These are phyloP conservation scores for Melanogrammus aeglefinus DNA, from an alignment of 2,797 vertebrate species.

Conservation along the genomic window DNA sequence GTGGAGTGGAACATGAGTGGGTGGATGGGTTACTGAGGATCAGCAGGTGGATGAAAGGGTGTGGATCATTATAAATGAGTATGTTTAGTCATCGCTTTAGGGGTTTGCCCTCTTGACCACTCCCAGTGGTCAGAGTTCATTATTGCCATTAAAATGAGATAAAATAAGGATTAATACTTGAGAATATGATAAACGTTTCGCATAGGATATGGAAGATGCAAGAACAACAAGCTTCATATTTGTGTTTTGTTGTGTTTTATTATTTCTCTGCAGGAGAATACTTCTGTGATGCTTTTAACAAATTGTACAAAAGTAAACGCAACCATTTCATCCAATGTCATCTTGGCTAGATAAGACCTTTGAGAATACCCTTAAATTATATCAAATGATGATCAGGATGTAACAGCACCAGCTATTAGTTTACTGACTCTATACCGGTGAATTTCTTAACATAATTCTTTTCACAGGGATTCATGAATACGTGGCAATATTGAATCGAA, in stretches of 20 bases:
- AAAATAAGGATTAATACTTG: background rate
- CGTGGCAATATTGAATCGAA: background rate
- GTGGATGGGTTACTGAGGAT: too few relatives aligned
- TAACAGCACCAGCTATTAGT: background rate
- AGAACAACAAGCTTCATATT: background rate
- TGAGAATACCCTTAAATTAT: background rate
- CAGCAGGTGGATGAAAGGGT: too few relatives aligned
- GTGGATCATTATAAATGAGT: too few relatives aligned
- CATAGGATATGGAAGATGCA: background rate
- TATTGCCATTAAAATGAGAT: too few relatives aligned
- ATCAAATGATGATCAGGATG: background rate
- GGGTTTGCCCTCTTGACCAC: too few relatives aligned
- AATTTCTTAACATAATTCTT: background rate
- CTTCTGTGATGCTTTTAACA: background rate
- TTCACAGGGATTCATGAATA: background rate
- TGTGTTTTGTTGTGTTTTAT: background rate
- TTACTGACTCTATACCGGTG: background rate
- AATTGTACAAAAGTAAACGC: background rate
- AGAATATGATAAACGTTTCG: background rate
- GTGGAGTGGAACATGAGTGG: too few relatives aligned
- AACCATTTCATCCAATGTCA: background rate
- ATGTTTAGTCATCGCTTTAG: too few relatives aligned
- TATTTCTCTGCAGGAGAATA: background rate
- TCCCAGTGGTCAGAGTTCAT: too few relatives aligned
- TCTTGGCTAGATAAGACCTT: conserved; percentile 33